Conservation (phyloP, 30 jellyfish, hydroid and myxozoan species). For the Catostylus mosaicus region DNA sequence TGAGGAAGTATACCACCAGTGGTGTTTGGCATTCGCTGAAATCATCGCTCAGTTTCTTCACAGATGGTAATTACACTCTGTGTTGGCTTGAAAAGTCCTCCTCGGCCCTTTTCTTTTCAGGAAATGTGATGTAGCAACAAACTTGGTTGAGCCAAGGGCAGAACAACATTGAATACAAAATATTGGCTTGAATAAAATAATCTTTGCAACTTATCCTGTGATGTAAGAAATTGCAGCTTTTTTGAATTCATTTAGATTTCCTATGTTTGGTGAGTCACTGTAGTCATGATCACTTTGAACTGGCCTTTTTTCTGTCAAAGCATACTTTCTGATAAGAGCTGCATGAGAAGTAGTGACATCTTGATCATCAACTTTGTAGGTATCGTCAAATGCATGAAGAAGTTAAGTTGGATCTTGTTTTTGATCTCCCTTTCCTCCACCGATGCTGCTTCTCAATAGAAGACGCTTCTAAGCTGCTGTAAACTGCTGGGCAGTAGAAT, state of each 20-base stretch:
- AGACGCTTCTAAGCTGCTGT: conserved; percentile 60
- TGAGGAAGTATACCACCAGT: conserved; percentile 73
- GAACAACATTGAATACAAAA: conserved; percentile 24
- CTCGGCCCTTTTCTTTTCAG: conserved; percentile 60
- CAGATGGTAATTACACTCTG: conserved; percentile 59
- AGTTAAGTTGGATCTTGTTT: conserved; percentile 43
- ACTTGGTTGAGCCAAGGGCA: conserved; percentile 30
- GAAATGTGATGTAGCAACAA: conserved; percentile 2
- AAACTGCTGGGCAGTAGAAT: conserved; percentile 64
- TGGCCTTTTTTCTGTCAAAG: conserved; percentile 16
- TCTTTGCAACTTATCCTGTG: conserved; percentile 65
- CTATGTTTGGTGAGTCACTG: conserved; percentile 28
- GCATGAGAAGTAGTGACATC: conserved; percentile 32
- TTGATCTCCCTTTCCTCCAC: conserved; percentile 58
- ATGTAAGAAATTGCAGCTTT: conserved; percentile 61
- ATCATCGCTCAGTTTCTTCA: conserved; percentile 55
- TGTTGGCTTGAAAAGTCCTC: conserved; percentile 70
- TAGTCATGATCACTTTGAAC: conserved; percentile 36
- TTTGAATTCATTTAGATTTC: conserved; percentile 44
- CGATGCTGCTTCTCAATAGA: conserved; percentile 32
- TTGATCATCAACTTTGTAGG: conserved; percentile 21
- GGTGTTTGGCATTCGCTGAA: conserved; percentile 51
- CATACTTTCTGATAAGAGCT: conserved; percentile 38
- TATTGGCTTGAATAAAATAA: conserved; percentile 16
- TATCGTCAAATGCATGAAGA: conserved; percentile 46